phyloP scores from a whole-genome alignment of 64 coral and sea anemone genomes.

The Montipora sp. region DNA sequence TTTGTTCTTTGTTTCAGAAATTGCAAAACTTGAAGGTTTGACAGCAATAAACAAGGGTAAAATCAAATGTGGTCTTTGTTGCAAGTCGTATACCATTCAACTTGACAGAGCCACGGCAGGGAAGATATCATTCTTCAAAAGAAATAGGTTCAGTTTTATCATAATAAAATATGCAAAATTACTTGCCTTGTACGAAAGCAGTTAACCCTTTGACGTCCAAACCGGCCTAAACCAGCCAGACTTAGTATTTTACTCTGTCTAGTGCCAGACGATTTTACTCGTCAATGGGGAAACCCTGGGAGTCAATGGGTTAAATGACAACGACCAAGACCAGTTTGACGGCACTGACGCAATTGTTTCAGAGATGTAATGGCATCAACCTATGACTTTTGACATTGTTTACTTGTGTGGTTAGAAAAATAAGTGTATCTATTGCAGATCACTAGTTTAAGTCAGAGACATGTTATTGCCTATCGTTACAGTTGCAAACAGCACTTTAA shows the following conservation, averaged over 20 bases:
- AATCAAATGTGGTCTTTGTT: conserved; percentile 65
- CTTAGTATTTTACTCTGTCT: conserved; percentile 47
- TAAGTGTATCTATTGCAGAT: conserved; percentile 49
- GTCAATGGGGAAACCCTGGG: no score
- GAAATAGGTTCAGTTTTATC: no score
- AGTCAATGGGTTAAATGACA: background rate
- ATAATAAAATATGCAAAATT: no score
- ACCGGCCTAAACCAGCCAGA: background rate
- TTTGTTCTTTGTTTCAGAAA: conserved; percentile 23
- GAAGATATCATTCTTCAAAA: conserved; percentile 50
- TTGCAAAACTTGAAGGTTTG: conserved; percentile 30
- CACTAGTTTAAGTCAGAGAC: conserved; percentile 49
- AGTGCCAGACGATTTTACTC: conserved; percentile 16
- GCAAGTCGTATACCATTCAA: conserved; percentile 26
- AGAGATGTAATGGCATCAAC: conserved; percentile 27
- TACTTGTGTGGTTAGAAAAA: background rate
- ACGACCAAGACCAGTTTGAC: conserved; percentile 44
- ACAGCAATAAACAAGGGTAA: conserved; percentile 60
- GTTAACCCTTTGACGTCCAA: no score
- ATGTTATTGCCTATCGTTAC: conserved; percentile 14
- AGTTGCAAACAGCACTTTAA: conserved; percentile 1
- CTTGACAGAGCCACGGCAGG: no score
- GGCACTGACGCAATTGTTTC: conserved; percentile 59
- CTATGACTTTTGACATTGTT: conserved; percentile 48
- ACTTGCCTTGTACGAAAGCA: no score